Evolutionary conservation across 2,888 invertebrate species (phyloP).

Genomic region (Volucella bombylans): DNA sequence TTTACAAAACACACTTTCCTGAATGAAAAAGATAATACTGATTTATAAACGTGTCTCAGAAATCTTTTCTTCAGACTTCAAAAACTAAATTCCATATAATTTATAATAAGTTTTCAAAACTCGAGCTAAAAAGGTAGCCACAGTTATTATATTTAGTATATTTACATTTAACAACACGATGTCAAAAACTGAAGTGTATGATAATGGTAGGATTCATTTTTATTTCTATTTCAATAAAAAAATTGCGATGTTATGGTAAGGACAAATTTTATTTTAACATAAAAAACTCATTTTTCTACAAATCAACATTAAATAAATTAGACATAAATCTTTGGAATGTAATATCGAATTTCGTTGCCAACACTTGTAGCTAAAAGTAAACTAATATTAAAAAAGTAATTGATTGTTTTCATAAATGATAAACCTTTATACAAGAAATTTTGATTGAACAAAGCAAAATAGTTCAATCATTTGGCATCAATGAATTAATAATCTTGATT

Average conservation of each 20-base stretch:
- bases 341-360: slow-evolving; percentile 78
- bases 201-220: neutral
- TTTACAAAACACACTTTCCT: too few relatives aligned
- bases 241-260: slow-evolving; percentile 14
- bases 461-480: slow-evolving; percentile 58
- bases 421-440: too few relatives aligned
- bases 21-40: too few relatives aligned
- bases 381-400: slow-evolving; percentile 48
- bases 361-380: slow-evolving; percentile 59
- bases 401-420: slow-evolving; percentile 14
- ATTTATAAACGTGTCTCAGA: too few relatives aligned
- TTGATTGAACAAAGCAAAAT: too few relatives aligned
- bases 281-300: slow-evolving; percentile 68
- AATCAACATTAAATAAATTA: slow-evolving; percentile 70
- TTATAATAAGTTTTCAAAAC: too few relatives aligned
- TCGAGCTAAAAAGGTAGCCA: too few relatives aligned
- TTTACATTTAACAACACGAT: too few relatives aligned
- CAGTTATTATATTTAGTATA: too few relatives aligned
- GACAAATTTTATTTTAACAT: slow-evolving; percentile 69
- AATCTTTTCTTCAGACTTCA: too few relatives aligned
- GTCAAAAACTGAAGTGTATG: too few relatives aligned
- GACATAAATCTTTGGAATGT: slow-evolving; percentile 82
- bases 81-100: too few relatives aligned
- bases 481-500: slow-evolving; percentile 12
- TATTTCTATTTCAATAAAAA: neutral